phyloP scores from a whole-genome alignment of 2,113 vertebrate genomes.

The Ornithorhynchus anatinus region DNA sequence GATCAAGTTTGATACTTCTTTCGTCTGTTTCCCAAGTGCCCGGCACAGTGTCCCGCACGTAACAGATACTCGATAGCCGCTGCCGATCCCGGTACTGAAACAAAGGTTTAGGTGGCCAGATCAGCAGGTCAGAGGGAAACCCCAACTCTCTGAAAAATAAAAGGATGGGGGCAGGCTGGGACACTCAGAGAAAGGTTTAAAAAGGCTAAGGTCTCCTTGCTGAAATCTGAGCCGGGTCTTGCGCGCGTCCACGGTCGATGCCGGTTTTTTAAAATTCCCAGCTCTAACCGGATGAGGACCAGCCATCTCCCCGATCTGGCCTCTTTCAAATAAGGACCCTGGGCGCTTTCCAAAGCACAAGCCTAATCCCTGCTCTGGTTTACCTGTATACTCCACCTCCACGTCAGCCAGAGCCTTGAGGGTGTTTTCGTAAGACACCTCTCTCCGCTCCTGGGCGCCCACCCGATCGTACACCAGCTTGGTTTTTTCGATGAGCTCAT shows the following conservation, averaged over 20 bases:
- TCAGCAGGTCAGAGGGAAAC: not conserved
- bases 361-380: not conserved
- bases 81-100: too few relatives aligned
- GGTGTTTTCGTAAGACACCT: constrained; percentile 84
- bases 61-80: too few relatives aligned
- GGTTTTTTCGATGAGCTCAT: constrained; percentile 80
- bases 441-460: constrained; percentile 71
- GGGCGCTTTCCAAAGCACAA: not conserved
- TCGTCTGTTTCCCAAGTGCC: too few relatives aligned
- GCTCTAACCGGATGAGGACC: not conserved
- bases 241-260: too few relatives aligned
- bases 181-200: not conserved
- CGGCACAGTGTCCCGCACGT: too few relatives aligned
- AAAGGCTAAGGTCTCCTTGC: not conserved
- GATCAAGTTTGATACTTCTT: too few relatives aligned
- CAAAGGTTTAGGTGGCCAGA: not conserved
- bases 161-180: too few relatives aligned
- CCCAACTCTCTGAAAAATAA: not conserved
- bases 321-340: too few relatives aligned
- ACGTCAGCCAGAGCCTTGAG: constrained; percentile 88
- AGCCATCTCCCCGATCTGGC: not conserved
- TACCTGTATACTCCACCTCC: constrained; percentile 93
- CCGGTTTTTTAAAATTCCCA: too few relatives aligned
- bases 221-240: not conserved
- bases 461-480: constrained; percentile 89